Base-by-base conservation (phyloP, 1,140 invertebrate species). In the Neodiprion lecontei region DNA sequence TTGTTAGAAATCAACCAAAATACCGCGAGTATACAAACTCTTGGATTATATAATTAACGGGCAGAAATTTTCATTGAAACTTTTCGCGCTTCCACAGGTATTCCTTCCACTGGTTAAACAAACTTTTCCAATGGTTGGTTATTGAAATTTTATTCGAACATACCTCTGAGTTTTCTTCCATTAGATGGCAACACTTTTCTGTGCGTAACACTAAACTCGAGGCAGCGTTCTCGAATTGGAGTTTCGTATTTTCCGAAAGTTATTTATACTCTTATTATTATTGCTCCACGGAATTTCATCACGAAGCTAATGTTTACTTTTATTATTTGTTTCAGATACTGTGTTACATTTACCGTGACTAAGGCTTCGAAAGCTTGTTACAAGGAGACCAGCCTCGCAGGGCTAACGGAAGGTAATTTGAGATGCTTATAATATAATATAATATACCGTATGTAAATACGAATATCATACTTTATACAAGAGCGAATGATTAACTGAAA, bases 321-420 rank as follows among this genome's bases (percentile, higher is more conserved):
- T 76, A 76, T 76, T 73, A 82, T 76, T 83, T 86, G 79, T 92
- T 93, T 40, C 91, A 96, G 95, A 82, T 96, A 96, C 84, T 96
- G 94, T 82, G 93, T 95, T 7, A 92, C 95, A 79, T 96, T 95
- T 80, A 93, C 95, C 85, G 92, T 96, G 14, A 89, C 93, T 65
- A 96, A 95, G 86, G 92, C 94, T 5, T 93, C 94, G 7, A 95
- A 95, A 79, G 93, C 93, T 3, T 96, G 95, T 82, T 92, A 93
- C 82, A 92, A 93, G 77, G 91, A 95, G 82, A 89, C 91, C 9
- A 91, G 90, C 23, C 94, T 94, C 80, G 91, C 91, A 73, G 84
- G 91, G 2, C 86, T 96, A 73, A 87, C 91, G 81, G 94, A 96
- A 92, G 94, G 95, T 94, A 88, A 88, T 77, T 11, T 40, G 5